Conservation (phyloP, 2,888 invertebrate genomes). For the Trichogramma evanescens region DNA sequence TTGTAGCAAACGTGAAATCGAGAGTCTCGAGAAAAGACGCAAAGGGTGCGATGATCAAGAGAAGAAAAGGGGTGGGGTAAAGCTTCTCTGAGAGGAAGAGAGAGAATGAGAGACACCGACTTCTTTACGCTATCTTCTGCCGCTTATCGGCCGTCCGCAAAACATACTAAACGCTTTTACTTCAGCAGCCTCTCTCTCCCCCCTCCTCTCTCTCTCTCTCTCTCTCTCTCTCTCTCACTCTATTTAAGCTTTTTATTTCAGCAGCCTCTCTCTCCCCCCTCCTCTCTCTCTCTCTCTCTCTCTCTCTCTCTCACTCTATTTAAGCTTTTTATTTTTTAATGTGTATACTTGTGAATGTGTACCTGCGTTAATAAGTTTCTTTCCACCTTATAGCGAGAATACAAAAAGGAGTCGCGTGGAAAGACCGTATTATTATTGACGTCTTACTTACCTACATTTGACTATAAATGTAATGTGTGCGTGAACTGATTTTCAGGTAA, state of each 20-base stretch:
- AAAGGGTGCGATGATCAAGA: not conserved
- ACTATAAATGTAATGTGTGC: too few relatives aligned
- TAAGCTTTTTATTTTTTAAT: too few relatives aligned
- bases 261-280: not conserved
- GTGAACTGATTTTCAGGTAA: too few relatives aligned
- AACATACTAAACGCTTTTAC: constrained; percentile 28
- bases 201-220: not conserved
- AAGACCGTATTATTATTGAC: constrained; percentile 1
- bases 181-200: constrained; percentile 1
- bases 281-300: constrained; percentile 4
- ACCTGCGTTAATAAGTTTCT: constrained; percentile 13
- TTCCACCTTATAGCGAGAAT: not conserved
- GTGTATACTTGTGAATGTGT: too few relatives aligned
- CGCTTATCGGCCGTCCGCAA: constrained; percentile 23
- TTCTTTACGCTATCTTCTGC: constrained; percentile 16
- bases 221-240: not conserved
- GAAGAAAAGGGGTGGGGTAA: not conserved
- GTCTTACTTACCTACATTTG: too few relatives aligned
- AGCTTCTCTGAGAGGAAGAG: not conserved
- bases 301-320: not conserved
- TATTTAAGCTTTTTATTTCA: too few relatives aligned
- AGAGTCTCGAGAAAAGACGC: not conserved
- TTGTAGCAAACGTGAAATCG: not conserved
- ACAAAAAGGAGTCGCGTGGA: not conserved
- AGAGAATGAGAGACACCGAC: not conserved